Base-by-base conservation (phyloP, 2,113 vertebrate genomes). In the Malurus cyaneus region DNA sequence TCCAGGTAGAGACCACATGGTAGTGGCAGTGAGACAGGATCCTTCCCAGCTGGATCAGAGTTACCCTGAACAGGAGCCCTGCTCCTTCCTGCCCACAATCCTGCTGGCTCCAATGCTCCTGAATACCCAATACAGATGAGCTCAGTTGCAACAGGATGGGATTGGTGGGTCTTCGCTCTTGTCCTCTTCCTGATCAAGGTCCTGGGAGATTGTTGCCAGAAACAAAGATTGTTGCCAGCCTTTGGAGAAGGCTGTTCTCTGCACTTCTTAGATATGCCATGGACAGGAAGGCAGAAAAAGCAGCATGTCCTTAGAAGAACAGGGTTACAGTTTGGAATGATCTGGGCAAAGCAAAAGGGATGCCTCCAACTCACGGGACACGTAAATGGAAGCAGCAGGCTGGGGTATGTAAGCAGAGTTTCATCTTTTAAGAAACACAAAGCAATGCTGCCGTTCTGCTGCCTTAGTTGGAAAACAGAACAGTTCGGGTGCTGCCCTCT, bases 391-490 rank as follows among this genome's bases (percentile, higher is more conserved):
- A 95, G 81, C 42, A 88, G 64, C 34, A 86, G 67, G 39, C 82
- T 73, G 90, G 56, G 10, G 11, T 86, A 67, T 86, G 69, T 91
- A 80, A 94, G 88, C 82, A 94, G 78, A 84, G n/a, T 46, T 87
- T 81, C 25, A 3, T 87, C 39, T 81, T 80, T 60, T 44, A 71
- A 67, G 65, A 78, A 91, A 80, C 57, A 81, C 12, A 88, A 83
- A 80, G 72, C 31, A 66, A 2, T 36, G 64, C 64, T 96, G 67
- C 76, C 72, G 44, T 90, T 96, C 88, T 71, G 60, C 80, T 96
- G 91, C 95, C 95, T 96, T 95, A 92, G 92, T 86, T 93, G 95
- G 94, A 91, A 96, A 96, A 80, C 39, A 73, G 59, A 72, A 82
- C 29, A 29, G 16, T 56, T 92, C 0, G 41, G 29, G 86, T 83